Evolutionary conservation across 64 coral and sea anemone species (phyloP), one percentile per base, ranked within the genome.

Genomic region (Trachythela sp.): DNA sequence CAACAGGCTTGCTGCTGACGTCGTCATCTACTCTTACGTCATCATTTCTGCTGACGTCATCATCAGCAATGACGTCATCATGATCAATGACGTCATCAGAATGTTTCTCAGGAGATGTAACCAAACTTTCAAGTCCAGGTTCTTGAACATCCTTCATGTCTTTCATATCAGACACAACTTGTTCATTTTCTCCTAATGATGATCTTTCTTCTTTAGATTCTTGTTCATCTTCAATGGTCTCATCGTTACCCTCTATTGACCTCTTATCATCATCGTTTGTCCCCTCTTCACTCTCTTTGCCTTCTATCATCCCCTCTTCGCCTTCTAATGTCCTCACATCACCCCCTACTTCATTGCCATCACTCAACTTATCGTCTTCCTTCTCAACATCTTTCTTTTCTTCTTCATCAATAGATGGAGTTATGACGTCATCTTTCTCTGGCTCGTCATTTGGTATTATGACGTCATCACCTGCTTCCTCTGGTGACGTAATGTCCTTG

Each of bases 381-480:
- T 77, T 51, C 89, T 64, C 60, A 36, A n/a, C 60, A 39, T 58
- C 70, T 48, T 89, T 36, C 10, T 85, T 70, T 40, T 52, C 83
- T 29, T 35, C 39, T 49, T 58, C 88, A 42, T 89, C 39, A 29
- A 42, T 6, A n/a, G n/a, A n/a, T 72, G 68, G 68, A 9, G 26
- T 35, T 34, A 64, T 64, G 56, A 64, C 56, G 22, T 68, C 75
- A 20, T 88, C 48, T 13, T 90, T 80, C 20, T 86, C 90, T 36
- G 71, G 85, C 22, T 20, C 56, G 4, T 64, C 56, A 26, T 6
- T 20, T 24, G 15, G 56, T 64, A 27, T 20, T 20, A 64, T 64
- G 17, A 64, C 56, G 22, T 64, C 56, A 64, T 20, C 20, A 26
- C 27, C 26, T 0, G 15, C 75, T 68, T 68, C 30, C 59, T 68